A percentile compares a stretch with the other conserved stretches of the same genome.
These are phyloP conservation scores for Noctua janthina DNA, from an alignment of 2,888 invertebrate species.

Conservation along the genomic window DNA sequence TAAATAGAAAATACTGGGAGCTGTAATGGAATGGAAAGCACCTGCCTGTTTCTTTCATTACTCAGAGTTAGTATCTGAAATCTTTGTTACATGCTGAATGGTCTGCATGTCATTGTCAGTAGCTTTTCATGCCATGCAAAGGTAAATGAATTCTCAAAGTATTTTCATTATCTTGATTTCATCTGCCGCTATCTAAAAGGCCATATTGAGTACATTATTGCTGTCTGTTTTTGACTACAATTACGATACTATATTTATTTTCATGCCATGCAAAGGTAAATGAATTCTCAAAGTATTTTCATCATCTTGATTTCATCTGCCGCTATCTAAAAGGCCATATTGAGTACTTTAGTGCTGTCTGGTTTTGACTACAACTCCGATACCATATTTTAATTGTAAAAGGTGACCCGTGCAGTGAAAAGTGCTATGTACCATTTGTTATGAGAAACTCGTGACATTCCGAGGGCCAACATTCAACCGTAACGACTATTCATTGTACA, in stretches of 20 bases:
- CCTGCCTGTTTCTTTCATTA: constrained; percentile 45
- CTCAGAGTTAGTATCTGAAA: constrained; percentile 21
- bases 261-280: neutral
- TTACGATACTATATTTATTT: neutral
- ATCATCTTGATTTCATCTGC: neutral
- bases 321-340: neutral
- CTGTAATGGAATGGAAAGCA: constrained; percentile 40
- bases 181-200: neutral
- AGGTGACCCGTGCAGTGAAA: neutral
- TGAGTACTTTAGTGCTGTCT: neutral
- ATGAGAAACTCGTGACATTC: neutral
- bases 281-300: neutral
- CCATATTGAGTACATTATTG: neutral
- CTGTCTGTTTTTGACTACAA: neutral
- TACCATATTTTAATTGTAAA: neutral
- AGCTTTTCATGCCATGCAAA: neutral
- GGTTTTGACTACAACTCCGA: neutral
- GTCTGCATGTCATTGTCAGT: constrained; percentile 6
- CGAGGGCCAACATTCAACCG: neutral
- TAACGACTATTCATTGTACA: constrained; percentile 16
- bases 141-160: neutral
- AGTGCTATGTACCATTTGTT: neutral
- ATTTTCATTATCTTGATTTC: neutral
- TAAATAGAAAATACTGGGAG: constrained; percentile 57
- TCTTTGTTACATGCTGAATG: constrained; percentile 17